Percentiles rank a stretch among this genome's conserved stretches.
phyloP scores from a whole-genome alignment of 2,888 invertebrate genomes.

The Platynereis dumerilii region DNA sequence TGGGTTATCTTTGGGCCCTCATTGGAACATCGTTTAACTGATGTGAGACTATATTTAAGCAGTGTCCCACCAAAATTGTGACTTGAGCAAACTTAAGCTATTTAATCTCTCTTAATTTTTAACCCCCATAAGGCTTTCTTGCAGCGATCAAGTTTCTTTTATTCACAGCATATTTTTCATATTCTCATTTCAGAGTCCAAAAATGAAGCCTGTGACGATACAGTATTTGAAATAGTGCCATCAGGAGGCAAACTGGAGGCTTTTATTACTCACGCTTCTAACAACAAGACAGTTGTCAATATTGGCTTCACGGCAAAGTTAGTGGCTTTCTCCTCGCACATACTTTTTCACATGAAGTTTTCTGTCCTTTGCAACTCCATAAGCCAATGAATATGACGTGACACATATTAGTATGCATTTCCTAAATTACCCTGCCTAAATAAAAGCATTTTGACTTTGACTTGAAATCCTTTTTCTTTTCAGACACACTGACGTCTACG shows the following conservation, averaged over 20 bases:
- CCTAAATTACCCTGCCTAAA: too few species aligned
- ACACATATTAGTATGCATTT: too few species aligned
- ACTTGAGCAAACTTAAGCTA: too few species aligned
- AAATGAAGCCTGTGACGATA: slow-evolving; percentile 42
- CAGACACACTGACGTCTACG: slow-evolving; percentile 58
- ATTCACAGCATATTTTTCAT: slow-evolving; percentile 9
- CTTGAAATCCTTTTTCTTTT: slow-evolving; percentile 31
- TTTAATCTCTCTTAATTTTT: too few species aligned
- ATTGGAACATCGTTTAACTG: neutral
- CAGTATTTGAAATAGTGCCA: slow-evolving; percentile 52
- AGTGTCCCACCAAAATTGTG: too few species aligned
- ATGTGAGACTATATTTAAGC: neutral
- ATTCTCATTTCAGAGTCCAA: slow-evolving; percentile 39
- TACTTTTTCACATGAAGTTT: too few species aligned
- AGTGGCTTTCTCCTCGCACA: slow-evolving; percentile 45
- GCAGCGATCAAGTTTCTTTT: too few species aligned
- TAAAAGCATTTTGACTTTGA: too few species aligned
- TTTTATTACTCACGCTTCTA: slow-evolving; percentile 51
- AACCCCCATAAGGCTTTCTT: too few species aligned
- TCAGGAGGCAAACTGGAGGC: slow-evolving; percentile 49
- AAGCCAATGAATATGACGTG: too few species aligned
- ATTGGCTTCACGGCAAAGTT: slow-evolving; percentile 59
- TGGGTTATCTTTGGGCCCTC: neutral
- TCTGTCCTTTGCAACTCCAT: too few species aligned
- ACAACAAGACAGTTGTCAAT: slow-evolving; percentile 49